Percentiles rank a stretch among this genome's conserved stretches.
Evolutionary conservation across 1,140 invertebrate species (phyloP).

Genomic region (Ips typographus): DNA sequence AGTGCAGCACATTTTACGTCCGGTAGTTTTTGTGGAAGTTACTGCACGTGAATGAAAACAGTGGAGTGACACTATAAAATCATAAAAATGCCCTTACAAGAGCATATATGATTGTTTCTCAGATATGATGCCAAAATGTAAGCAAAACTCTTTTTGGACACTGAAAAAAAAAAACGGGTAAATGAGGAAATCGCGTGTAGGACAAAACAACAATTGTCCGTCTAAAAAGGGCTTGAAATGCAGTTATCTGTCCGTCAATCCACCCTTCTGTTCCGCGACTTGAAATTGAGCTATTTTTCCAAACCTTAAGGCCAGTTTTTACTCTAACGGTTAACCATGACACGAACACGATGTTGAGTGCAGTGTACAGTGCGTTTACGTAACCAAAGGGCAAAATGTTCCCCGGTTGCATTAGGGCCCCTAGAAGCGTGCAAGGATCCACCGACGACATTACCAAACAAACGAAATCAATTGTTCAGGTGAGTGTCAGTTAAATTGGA

Average conservation of each 20-base stretch:
- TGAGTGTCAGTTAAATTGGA: constrained; percentile 45
- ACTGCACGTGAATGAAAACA: no score
- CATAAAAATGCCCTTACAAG: no score
- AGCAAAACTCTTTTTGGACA: no score
- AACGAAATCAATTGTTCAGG: constrained; percentile 62
- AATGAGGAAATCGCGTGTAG: constrained; percentile 14
- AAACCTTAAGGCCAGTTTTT: no score
- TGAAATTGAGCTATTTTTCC: background rate
- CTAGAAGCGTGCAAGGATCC: constrained; percentile 58
- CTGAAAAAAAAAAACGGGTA: no score
- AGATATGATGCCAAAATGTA: no score
- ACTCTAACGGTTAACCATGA: background rate
- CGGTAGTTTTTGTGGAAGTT: no score
- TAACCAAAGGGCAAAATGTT: constrained; percentile 52
- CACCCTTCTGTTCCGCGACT: background rate
- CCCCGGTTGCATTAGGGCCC: constrained; percentile 59
- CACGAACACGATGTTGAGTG: constrained; percentile 14
- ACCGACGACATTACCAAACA: constrained; percentile 62
- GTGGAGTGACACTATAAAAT: no score
- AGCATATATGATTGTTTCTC: no score
- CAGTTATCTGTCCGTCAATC: constrained; percentile 1
- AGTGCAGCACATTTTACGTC: no score
- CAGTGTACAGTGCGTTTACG: background rate
- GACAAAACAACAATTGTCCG: background rate
- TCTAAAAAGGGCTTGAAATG: constrained; percentile 7